Conservation (phyloP, 1,140 invertebrate genomes). For the Asbolus verrucosus region DNA sequence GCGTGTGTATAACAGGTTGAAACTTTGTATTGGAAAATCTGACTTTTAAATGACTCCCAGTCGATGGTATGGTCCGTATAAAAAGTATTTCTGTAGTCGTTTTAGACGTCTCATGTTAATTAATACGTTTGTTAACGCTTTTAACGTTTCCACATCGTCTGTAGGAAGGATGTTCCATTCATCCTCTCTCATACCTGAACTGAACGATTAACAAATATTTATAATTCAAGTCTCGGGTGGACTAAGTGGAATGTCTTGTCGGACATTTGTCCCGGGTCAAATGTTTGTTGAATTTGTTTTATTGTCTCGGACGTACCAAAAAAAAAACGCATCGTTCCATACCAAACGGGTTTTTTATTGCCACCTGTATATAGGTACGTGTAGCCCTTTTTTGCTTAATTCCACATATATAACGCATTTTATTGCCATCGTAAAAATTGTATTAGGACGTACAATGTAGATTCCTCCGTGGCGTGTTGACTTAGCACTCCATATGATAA, state of each 20-base stretch:
- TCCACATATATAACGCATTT: too few species aligned
- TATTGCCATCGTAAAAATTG: background rate
- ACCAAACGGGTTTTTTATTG: background rate
- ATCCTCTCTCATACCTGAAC: constrained; percentile 38
- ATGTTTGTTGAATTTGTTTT: constrained; percentile 44
- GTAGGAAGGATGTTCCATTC: constrained; percentile 19
- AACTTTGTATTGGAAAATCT: constrained; percentile 17
- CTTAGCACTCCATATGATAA: background rate
- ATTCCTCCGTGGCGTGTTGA: too few species aligned
- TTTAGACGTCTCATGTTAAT: constrained; percentile 40
- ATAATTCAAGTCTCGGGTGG: constrained; percentile 52
- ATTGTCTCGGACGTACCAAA: constrained; percentile 27
- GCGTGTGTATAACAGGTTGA: constrained; percentile 31
- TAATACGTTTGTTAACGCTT: constrained; percentile 39
- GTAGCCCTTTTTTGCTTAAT: too few species aligned
- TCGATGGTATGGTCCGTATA: background rate
- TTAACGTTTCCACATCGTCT: constrained; percentile 38
- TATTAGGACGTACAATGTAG: too few species aligned
- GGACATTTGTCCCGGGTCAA: constrained; percentile 53
- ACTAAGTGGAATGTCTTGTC: constrained; percentile 59
- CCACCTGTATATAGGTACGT: background rate
- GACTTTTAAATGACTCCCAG: constrained; percentile 25
- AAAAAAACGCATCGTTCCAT: too few species aligned
- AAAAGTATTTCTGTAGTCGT: constrained; percentile 31
- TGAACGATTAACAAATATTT: constrained; percentile 55